Conservation (phyloP, 1,140 invertebrate species). For the Whitmania pigra region DNA sequence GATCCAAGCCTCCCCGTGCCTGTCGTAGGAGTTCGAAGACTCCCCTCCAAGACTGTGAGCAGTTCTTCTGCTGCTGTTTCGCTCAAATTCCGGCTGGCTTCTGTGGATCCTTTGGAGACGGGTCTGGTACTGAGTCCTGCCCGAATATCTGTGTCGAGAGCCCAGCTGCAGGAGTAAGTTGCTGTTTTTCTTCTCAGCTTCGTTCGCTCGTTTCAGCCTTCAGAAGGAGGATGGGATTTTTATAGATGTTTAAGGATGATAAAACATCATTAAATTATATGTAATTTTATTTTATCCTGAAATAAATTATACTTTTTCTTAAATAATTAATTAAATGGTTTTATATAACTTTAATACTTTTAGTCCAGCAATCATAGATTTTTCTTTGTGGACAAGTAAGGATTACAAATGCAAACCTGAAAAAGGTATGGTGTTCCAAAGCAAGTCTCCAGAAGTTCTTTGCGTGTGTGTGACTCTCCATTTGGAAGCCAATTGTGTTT, state of each 20-base stretch:
- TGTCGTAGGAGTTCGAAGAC: not conserved
- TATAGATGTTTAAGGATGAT: not conserved
- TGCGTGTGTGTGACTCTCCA: conserved; percentile 81
- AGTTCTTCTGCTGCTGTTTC: conserved; percentile 58
- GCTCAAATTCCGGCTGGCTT: conserved; percentile 71
- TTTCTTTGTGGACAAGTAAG: not conserved
- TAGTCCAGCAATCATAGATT: not conserved
- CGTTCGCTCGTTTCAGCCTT: not conserved
- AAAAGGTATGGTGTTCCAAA: conserved; percentile 98
- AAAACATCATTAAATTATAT: no score
- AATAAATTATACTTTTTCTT: no score
- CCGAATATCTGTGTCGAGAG: conserved; percentile 86
- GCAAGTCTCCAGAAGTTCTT: conserved; percentile 97
- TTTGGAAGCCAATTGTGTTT: conserved; percentile 87
- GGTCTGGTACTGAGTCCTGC: conserved; percentile 88
- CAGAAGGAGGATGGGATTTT: not conserved
- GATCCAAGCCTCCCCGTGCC: conserved; percentile 5
- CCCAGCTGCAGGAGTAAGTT: conserved; percentile 67
- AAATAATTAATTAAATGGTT: no score
- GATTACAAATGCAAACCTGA: conserved; percentile 54
- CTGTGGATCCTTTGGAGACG: conserved; percentile 67
- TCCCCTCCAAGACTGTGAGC: conserved; percentile 16
- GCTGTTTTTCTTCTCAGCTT: conserved; percentile 44
- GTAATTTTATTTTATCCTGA: no score
- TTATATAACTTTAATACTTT: no score